Conservation (phyloP, 1,140 invertebrate species). For the Mactra quadrangularis region DNA sequence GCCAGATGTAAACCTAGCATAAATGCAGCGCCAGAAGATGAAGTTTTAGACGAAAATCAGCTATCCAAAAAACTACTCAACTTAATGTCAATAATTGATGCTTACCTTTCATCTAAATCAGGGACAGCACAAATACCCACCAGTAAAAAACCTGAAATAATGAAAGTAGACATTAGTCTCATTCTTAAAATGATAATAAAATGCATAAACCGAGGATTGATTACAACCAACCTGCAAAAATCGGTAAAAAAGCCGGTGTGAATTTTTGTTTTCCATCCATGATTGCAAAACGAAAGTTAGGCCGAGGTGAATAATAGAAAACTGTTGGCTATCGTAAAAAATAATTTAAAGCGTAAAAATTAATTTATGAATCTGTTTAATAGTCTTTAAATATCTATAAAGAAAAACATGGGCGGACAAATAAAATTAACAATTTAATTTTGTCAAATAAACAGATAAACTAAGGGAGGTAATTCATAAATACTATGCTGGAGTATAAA, state of each 20-base stretch:
- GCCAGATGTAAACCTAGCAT: no score
- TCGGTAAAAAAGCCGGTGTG: background rate
- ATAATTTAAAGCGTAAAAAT: no score
- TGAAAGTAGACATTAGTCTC: conserved; percentile 24
- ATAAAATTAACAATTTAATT: no score
- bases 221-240: conserved; percentile 27
- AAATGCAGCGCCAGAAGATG: background rate
- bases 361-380: no score
- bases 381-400: no score
- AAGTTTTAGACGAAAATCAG: conserved; percentile 1
- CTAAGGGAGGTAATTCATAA: no score
- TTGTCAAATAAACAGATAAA: no score
- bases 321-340: no score
- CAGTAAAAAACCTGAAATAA: conserved; percentile 63
- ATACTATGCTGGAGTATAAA: no score
- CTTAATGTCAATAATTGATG: background rate
- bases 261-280: conserved; percentile 42
- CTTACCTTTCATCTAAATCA: conserved; percentile 73
- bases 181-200: background rate
- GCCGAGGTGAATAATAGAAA: conserved; percentile 12
- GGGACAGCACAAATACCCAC: conserved; percentile 46
- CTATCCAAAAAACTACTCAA: background rate
- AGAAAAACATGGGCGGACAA: no score
- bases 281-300: conserved; percentile 1
- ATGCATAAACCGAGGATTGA: background rate